Conservation (phyloP, 2,113 vertebrate species). For the Anguilla rostrata region DNA sequence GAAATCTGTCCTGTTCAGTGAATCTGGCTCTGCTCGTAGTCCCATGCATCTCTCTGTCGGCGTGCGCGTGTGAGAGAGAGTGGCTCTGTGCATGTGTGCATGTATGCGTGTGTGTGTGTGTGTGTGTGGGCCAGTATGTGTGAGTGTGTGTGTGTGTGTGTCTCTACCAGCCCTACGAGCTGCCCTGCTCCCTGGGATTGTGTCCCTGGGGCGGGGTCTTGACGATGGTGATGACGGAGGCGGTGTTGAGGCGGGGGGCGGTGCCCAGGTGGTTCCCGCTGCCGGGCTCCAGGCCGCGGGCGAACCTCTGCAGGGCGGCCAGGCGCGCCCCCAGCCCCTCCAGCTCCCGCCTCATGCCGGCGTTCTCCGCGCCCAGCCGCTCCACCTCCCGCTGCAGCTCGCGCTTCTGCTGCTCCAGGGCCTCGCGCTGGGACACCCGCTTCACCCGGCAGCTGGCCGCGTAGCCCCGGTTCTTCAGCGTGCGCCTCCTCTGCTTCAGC, state of each 20-base stretch:
- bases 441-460: conserved; percentile 96
- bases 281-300: conserved; percentile 82
- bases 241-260: conserved; percentile 83
- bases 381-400: conserved; percentile 97
- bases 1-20: conserved; percentile 18
- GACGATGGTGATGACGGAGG: conserved; percentile 90
- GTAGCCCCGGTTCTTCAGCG: conserved; percentile 94
- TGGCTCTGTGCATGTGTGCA: conserved; percentile 19
- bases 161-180: conserved; percentile 62
- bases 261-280: conserved; percentile 83
- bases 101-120: conserved; percentile 23
- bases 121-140: neutral
- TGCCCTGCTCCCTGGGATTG: conserved; percentile 65
- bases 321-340: conserved; percentile 94
- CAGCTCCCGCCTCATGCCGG: conserved; percentile 95
- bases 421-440: conserved; percentile 95
- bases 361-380: conserved; percentile 91
- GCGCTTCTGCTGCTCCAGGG: conserved; percentile 95
- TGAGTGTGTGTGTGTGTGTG: neutral
- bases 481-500: conserved; percentile 94
- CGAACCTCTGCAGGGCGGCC: conserved; percentile 94
- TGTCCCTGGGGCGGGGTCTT: conserved; percentile 85
- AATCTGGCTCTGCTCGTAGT: neutral
- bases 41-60: neutral
- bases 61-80: conserved; percentile 20